A percentile compares a stretch with the other conserved stretches of the same genome.
These are phyloP conservation scores for Dasyornis broadbenti DNA, from an alignment of 2,113 vertebrate species.

Conservation along the genomic window DNA sequence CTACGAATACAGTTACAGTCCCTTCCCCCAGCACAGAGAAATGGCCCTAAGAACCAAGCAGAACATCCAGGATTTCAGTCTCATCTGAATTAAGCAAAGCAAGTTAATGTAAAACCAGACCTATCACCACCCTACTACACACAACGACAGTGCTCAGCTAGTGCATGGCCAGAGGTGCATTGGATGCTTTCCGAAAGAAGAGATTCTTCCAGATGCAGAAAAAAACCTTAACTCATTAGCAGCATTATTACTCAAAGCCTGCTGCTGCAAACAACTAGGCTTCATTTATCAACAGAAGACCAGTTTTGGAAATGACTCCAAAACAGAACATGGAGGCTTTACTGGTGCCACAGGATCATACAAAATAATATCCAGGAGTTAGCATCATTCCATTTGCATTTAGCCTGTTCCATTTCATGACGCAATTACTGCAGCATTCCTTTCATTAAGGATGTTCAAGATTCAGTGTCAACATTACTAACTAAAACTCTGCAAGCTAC, in stretches of 20 bases:
- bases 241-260: neutral
- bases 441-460: neutral
- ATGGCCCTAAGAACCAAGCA: fast-evolving
- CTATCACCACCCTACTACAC: too few relatives aligned
- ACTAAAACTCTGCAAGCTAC: neutral
- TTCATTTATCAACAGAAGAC: neutral
- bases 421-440: neutral
- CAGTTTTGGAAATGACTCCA: neutral
- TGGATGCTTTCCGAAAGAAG: neutral
- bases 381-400: neutral
- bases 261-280: neutral
- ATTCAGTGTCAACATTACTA: neutral
- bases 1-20: neutral
- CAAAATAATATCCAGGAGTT: neutral
- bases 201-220: neutral
- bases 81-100: neutral
- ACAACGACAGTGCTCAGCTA: fast-evolving
- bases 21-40: neutral
- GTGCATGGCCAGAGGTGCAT: neutral
- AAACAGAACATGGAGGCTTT: neutral
- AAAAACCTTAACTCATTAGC: neutral
- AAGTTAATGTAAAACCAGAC: neutral
- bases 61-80: neutral
- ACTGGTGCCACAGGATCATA: neutral
- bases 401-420: neutral